phyloP scores from a whole-genome alignment of 2,113 vertebrate species.

The Dolichallabes microphthalmus region DNA sequence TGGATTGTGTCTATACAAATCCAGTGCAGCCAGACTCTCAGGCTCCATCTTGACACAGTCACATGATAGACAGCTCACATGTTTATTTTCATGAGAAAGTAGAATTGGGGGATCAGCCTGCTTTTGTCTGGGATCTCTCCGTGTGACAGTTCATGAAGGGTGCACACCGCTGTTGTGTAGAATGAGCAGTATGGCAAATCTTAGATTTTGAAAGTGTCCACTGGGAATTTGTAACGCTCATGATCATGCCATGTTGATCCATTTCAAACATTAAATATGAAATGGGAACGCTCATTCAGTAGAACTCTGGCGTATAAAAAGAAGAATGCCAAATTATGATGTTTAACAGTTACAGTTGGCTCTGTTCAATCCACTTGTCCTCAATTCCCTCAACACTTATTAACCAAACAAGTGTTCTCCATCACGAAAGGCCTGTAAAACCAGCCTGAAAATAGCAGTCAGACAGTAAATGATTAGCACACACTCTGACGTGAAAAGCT shows the following conservation, averaged over 20 bases:
- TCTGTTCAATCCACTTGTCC: background rate
- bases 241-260: background rate
- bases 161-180: background rate
- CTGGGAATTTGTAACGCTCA: background rate
- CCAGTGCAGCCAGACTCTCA: background rate
- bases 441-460: constrained; percentile 38
- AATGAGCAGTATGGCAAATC: background rate
- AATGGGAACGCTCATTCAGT: background rate
- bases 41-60: background rate
- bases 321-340: background rate
- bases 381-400: background rate
- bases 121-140: background rate
- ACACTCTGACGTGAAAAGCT: constrained; percentile 45
- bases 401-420: constrained; percentile 28
- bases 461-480: constrained; percentile 54
- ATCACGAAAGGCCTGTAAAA: constrained; percentile 18
- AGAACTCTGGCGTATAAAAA: background rate
- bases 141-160: background rate
- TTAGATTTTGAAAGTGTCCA: background rate
- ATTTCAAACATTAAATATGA: background rate
- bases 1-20: background rate
- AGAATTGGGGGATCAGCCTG: background rate
- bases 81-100: constrained; percentile 19
- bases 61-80: constrained; percentile 7
- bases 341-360: background rate